Conservation (phyloP, 35 echinoderm and acorn worm species). For the Strongylocentrotus purpuratus region DNA sequence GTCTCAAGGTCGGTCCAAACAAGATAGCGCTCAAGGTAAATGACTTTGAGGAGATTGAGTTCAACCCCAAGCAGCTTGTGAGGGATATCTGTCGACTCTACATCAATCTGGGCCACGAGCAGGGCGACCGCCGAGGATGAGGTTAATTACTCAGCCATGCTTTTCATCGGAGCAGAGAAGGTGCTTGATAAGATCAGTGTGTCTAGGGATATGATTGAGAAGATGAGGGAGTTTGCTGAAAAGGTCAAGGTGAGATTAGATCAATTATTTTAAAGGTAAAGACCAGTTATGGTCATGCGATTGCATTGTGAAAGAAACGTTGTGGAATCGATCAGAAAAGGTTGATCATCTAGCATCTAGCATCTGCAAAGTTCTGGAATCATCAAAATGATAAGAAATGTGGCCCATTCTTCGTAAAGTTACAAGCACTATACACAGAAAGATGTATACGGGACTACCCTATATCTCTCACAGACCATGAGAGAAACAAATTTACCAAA, state of each 20-base stretch:
- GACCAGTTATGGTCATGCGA: too few relatives aligned
- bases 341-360: too few relatives aligned
- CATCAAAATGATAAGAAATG: too few relatives aligned
- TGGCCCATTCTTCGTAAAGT: too few relatives aligned
- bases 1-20: constrained; percentile 76
- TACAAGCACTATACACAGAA: too few relatives aligned
- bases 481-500: too few relatives aligned
- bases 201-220: constrained; percentile 27
- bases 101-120: constrained; percentile 68
- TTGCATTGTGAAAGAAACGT: too few relatives aligned
- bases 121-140: constrained; percentile 72
- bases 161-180: constrained; percentile 64
- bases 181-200: constrained; percentile 68
- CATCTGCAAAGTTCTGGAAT: too few relatives aligned
- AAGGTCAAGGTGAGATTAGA: constrained; percentile 68
- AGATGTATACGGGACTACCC: too few relatives aligned
- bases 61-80: constrained; percentile 83
- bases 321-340: too few relatives aligned
- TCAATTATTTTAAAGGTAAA: too few relatives aligned
- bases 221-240: constrained; percentile 65
- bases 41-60: constrained; percentile 82
- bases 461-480: too few relatives aligned
- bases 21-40: constrained; percentile 71
- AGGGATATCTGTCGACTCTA: constrained; percentile 79
- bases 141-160: constrained; percentile 61